Evolutionary conservation across 53 echinoderm and acorn worm genomes (phyloP), one percentile per base, ranked within the genome.

Genomic region (Zoroaster sp.): DNA sequence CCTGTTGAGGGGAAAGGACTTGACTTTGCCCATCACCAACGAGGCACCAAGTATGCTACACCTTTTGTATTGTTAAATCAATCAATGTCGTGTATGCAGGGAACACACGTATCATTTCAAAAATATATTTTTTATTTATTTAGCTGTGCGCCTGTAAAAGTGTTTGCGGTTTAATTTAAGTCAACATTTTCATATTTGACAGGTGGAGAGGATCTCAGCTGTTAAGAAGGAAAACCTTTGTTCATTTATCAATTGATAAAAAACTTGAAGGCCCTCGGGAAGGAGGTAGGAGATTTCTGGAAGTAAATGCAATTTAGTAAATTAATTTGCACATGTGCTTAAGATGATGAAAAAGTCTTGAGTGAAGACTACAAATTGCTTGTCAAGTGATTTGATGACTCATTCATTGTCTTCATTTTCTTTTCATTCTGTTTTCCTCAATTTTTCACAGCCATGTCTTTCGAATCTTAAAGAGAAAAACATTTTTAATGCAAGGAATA

Each of bases 1-100:
- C 86, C 72, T 86, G 72, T 69, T 40, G 40, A 45, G 32, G 41
- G 69, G 32, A 7, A 66, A 43, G 40, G 68, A 31, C 82, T 82
- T 82, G 68, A 82, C 80, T 65, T 40, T 38, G 4, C 39, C 0
- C 5, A 23, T 28, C 41, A 67, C 40, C 82, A 43, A 0, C 21
- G 9, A 12, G 68, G 67, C 82, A 66, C 67, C 68, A 32, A 73
- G 7, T 5, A 21, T 40, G 32, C 28, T 23, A 23, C 59, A 59
- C 28, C 59, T 44, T n/a, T n/a, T 25, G 9, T 9, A 55, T 8
- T n/a, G 28, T 28, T 25, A 28, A 59, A 59, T 23, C 59, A 59
- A 59, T 21, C 59, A n/a, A n/a, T 59, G 59, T 59, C 9, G 59
- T 59, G 59, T 59, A 1, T 59, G 59, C n/a, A n/a, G 25, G 53